A percentile compares a stretch with the other conserved stretches of the same genome.
Conservation (phyloP, 2,888 invertebrate species). For the Carcina quercana region DNA sequence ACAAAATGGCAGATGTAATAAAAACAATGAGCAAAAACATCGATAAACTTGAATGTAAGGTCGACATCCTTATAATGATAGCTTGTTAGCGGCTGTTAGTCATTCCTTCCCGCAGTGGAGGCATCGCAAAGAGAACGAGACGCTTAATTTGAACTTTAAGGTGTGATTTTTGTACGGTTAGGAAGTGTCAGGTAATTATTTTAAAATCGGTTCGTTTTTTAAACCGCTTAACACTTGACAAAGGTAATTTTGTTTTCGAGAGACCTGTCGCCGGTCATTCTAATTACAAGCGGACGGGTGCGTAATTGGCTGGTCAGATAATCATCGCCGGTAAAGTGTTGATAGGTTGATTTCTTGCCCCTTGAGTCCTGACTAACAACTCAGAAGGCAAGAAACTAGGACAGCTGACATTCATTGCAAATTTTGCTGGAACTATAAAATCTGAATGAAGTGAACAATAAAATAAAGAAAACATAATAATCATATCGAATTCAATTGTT, state of each 20-base stretch:
- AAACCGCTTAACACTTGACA: conserved; percentile 33
- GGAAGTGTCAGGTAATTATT: conserved; percentile 65
- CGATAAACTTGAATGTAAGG: conserved; percentile 40
- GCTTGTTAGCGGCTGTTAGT: conserved; percentile 67
- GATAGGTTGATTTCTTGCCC: too few species aligned
- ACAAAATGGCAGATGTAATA: conserved; percentile 15
- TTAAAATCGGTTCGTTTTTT: conserved; percentile 40
- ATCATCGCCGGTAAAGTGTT: conserved; percentile 12
- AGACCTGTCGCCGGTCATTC: conserved; percentile 31
- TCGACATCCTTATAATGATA: conserved; percentile 63
- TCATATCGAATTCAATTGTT: too few species aligned
- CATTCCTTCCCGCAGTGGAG: conserved; percentile 41
- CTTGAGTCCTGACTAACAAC: too few species aligned
- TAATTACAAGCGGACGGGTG: conserved; percentile 16
- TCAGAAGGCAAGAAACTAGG: too few species aligned
- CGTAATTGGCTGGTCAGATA: conserved; percentile 8
- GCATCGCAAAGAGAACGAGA: conserved; percentile 46
- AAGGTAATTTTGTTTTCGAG: conserved; percentile 34
- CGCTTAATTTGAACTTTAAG: conserved; percentile 60
- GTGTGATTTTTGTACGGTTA: conserved; percentile 59
- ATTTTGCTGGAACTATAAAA: too few species aligned
- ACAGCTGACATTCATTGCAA: too few species aligned
- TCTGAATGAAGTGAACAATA: too few species aligned
- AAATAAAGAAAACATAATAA: too few species aligned
- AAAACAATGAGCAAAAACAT: conserved; percentile 45